Evolutionary conservation across 2,797 vertebrate species (phyloP).

Genomic region (Clarias laeviceps): DNA sequence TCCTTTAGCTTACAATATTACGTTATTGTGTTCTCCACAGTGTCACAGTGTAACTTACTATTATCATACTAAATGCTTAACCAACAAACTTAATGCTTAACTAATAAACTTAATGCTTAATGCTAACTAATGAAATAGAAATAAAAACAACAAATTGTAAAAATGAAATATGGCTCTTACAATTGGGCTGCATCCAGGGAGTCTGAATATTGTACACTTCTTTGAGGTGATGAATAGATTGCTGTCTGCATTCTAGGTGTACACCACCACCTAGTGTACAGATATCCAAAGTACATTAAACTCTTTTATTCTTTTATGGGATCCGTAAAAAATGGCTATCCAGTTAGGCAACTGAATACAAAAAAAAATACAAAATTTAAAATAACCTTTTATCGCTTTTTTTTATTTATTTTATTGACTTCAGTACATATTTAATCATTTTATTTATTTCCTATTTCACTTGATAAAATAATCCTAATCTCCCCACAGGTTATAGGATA

Average conservation of each 20-base stretch:
- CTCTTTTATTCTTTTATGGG: neutral
- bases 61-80: no score
- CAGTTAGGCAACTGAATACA: neutral
- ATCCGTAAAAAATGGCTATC: neutral
- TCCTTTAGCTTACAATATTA: no score
- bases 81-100: no score
- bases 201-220: neutral
- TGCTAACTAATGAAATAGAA: no score
- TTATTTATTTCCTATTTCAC: neutral
- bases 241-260: neutral
- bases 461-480: neutral
- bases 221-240: neutral
- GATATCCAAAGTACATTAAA: neutral
- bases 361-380: neutral
- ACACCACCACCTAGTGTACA: slow-evolving; percentile 20
- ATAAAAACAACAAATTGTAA: no score
- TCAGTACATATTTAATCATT: neutral
- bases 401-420: neutral
- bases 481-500: neutral
- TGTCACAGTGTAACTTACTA: no score
- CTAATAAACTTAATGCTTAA: no score
- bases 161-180: no score
- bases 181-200: neutral
- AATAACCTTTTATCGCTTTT: neutral
- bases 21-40: no score